Percentiles rank a stretch among this genome's conserved stretches.
Evolutionary conservation across 1,140 invertebrate species (phyloP).

Genomic region (Rhyacophila brunnea): DNA sequence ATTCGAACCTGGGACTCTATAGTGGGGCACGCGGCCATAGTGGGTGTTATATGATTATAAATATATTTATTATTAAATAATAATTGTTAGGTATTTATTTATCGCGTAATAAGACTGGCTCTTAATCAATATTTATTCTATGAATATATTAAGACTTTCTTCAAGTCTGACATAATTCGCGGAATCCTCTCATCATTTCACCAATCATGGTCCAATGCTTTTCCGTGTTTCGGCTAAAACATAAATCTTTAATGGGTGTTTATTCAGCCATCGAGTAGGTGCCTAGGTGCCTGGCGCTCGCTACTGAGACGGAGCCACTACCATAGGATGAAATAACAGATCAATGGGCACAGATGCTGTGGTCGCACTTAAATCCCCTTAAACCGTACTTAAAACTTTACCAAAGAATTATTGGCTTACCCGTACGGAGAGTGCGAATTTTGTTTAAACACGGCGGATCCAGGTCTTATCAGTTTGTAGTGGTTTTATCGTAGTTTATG

Average conservation of each 20-base stretch:
- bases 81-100: too few relatives aligned
- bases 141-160: too few relatives aligned
- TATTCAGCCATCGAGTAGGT: constrained; percentile 10
- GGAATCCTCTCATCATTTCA: not conserved
- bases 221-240: not conserved
- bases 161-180: too few relatives aligned
- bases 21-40: too few relatives aligned
- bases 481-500: too few relatives aligned
- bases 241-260: constrained; percentile 27
- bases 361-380: constrained; percentile 22
- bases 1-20: too few relatives aligned
- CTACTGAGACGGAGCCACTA: not conserved
- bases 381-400: constrained; percentile 24
- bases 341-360: constrained; percentile 23
- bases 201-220: not conserved
- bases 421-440: constrained; percentile 6
- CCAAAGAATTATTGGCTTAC: constrained; percentile 11
- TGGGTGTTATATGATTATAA: too few relatives aligned
- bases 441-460: not conserved
- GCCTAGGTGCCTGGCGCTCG: not conserved
- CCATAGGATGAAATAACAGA: not conserved
- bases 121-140: too few relatives aligned
- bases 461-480: constrained; percentile 4
- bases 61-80: too few relatives aligned
- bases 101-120: too few relatives aligned